Percentiles rank a stretch among this genome's conserved stretches.
Conservation (phyloP, 2,113 vertebrate species). For the Lates calcarifer region DNA sequence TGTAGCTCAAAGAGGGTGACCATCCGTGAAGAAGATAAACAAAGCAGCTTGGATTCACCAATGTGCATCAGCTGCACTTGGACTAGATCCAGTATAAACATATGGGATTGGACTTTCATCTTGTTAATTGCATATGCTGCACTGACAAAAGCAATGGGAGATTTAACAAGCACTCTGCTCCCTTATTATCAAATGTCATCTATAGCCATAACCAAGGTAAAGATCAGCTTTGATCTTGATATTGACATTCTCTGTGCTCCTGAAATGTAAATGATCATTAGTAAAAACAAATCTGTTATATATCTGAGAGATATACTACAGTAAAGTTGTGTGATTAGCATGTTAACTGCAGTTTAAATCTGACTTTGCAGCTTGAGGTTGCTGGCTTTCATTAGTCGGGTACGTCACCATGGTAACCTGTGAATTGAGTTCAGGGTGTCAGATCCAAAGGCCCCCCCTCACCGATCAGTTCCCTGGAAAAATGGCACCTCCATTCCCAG, state of each 20-base stretch:
- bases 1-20: constrained; percentile 13
- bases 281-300: background rate
- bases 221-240: constrained; percentile 25
- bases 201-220: background rate
- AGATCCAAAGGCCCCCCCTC: background rate
- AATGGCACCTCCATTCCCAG: background rate
- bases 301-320: background rate
- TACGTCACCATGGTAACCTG: constrained; percentile 20
- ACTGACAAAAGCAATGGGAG: constrained; percentile 13
- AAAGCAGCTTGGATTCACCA: constrained; percentile 37
- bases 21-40: constrained; percentile 49
- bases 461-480: background rate
- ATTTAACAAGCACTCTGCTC: constrained; percentile 4
- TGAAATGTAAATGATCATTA: background rate
- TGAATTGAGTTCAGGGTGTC: background rate
- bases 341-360: background rate
- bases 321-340: background rate
- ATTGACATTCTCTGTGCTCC: background rate
- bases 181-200: constrained; percentile 19
- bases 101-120: constrained; percentile 51
- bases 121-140: constrained; percentile 39
- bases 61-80: constrained; percentile 25
- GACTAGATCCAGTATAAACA: constrained; percentile 50
- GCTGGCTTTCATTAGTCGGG: background rate
- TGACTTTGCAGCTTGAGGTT: background rate